A percentile compares a stretch with the other conserved stretches of the same genome.
Evolutionary conservation across 2,797 vertebrate genomes (phyloP).

Genomic region (Xenops minutus): DNA sequence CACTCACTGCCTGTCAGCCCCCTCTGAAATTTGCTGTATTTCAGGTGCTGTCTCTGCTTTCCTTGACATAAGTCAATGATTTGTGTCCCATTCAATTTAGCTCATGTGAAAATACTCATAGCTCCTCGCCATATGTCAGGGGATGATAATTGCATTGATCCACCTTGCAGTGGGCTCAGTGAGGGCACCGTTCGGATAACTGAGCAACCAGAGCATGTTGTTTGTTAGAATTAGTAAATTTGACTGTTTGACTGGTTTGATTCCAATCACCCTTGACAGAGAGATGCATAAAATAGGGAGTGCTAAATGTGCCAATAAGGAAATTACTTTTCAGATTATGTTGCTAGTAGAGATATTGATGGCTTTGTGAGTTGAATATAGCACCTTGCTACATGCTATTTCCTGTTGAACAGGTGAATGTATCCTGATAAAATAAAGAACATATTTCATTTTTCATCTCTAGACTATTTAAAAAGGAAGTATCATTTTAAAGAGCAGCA

Average conservation of each 20-base stretch:
- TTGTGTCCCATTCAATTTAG: constrained; percentile 67
- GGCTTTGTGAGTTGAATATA: background rate
- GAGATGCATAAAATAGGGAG: background rate
- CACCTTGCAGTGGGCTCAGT: constrained; percentile 16
- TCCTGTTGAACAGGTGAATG: background rate
- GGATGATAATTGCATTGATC: constrained; percentile 71
- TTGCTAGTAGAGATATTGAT: constrained; percentile 36
- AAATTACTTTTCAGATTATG: constrained; percentile 37
- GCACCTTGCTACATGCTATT: background rate
- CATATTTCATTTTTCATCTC: background rate
- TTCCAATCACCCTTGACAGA: constrained; percentile 46
- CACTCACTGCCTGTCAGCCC: constrained; percentile 2
- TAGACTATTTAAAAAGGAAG: background rate
- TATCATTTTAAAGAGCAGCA: background rate
- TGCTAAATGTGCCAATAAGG: constrained; percentile 46
- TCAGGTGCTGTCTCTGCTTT: constrained; percentile 47
- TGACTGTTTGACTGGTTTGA: constrained; percentile 1
- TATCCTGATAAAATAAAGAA: background rate
- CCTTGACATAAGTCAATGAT: constrained; percentile 64
- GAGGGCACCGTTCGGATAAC: constrained; percentile 26
- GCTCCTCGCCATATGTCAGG: constrained; percentile 41
- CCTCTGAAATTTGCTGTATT: background rate
- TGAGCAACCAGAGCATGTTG: background rate
- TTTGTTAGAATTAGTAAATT: constrained; percentile 36
- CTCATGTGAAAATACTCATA: constrained; percentile 41